A percentile compares a stretch with the other conserved stretches of the same genome.
Conservation (phyloP, 2,797 vertebrate species). For the Mareca penelope region DNA sequence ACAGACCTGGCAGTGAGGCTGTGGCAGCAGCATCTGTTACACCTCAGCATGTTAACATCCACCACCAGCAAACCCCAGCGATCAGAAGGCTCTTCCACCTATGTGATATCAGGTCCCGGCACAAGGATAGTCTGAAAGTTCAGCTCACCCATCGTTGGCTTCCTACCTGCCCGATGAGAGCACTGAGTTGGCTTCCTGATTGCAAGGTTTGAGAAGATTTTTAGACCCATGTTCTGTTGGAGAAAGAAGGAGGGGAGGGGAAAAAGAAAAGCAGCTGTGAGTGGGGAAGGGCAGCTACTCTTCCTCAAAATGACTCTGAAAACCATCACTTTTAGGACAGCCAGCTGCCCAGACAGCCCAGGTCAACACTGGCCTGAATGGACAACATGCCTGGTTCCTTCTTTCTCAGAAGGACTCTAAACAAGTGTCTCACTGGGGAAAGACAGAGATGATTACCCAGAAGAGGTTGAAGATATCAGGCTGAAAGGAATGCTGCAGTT, state of each 20-base stretch:
- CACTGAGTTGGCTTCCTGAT: constrained; percentile 63
- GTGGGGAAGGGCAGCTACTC: background rate
- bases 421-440: background rate
- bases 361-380: background rate
- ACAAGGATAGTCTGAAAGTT: background rate
- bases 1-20: background rate
- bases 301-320: background rate
- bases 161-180: background rate
- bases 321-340: background rate
- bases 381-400: background rate
- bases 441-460: constrained; percentile 2
- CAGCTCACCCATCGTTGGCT: background rate
- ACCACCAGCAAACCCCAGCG: background rate
- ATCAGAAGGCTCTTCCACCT: background rate
- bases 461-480: constrained; percentile 59
- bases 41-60: background rate
- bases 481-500: constrained; percentile 11
- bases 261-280: background rate
- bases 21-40: background rate
- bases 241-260: background rate
- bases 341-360: fast-evolving
- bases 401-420: background rate
- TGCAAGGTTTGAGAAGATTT: constrained; percentile 69
- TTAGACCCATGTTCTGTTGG: constrained; percentile 61
- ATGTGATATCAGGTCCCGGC: background rate